These are phyloP conservation scores for Protonibea diacanthus DNA, from an alignment of 2,797 vertebrate genomes.

Conservation along the genomic window DNA sequence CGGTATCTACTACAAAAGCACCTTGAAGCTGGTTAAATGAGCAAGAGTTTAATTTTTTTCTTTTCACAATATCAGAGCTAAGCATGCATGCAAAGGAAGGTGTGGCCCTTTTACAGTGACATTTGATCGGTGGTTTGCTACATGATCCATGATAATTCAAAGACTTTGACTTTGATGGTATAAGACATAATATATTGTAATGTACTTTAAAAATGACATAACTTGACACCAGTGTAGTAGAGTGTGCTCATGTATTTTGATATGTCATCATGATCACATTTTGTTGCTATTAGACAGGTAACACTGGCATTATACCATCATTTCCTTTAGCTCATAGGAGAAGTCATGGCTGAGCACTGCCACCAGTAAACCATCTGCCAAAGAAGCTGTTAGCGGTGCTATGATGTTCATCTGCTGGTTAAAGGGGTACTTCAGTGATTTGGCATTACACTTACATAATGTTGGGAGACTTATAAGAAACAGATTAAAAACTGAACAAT, in stretches of 20 bases:
- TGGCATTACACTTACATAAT: background rate
- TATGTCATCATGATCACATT: background rate
- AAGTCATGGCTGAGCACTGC: background rate
- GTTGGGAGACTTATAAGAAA: background rate
- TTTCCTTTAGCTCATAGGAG: background rate
- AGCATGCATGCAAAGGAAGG: constrained; percentile 38
- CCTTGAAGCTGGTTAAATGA: constrained; percentile 30
- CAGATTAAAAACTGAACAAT: background rate
- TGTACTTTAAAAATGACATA: background rate
- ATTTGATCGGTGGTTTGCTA: constrained; percentile 30
- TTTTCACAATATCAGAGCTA: constrained; percentile 12
- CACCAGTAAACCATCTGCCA: background rate
- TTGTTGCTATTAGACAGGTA: background rate
- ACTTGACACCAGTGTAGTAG: background rate
- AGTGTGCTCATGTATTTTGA: background rate
- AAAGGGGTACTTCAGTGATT: background rate
- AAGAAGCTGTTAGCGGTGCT: too few relatives aligned
- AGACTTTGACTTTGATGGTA: background rate
- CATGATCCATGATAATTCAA: background rate
- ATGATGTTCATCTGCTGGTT: background rate
- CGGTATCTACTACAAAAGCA: constrained; percentile 43
- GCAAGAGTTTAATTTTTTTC: constrained; percentile 22
- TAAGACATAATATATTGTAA: background rate
- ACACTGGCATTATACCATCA: too few relatives aligned
- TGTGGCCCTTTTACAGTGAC: constrained; percentile 28